phyloP scores from a whole-genome alignment of 2,113 vertebrate genomes.

The Eurystomus gularis region DNA sequence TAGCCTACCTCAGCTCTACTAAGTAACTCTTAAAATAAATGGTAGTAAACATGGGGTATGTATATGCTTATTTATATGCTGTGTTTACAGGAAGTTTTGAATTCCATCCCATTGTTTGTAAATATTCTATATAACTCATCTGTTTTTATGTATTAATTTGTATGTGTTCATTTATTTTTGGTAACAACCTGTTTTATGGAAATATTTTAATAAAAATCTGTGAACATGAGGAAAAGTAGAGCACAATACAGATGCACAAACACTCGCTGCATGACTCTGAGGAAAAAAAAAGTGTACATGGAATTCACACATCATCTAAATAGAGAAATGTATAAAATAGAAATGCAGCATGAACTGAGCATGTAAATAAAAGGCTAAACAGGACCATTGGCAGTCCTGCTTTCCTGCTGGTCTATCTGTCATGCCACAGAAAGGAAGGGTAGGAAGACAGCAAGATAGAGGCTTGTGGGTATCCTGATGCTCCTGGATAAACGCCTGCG shows the following conservation, averaged over 20 bases:
- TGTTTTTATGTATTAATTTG: conserved; percentile 74
- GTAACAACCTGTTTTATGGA: conserved; percentile 71
- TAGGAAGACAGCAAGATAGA: not conserved
- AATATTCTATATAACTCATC: conserved; percentile 73
- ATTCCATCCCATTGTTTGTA: conserved; percentile 70
- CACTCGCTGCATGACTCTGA: conserved; percentile 47
- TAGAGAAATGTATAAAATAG: not conserved
- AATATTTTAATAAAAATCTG: conserved; percentile 77
- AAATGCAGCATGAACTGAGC: not conserved
- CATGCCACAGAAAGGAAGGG: not conserved
- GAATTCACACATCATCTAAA: conserved; percentile 65
- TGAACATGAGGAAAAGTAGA: conserved; percentile 71
- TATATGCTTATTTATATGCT: conserved; percentile 52
- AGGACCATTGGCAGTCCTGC: not conserved
- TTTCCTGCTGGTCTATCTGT: not conserved
- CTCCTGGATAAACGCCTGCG: accelerated
- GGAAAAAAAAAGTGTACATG: conserved; percentile 33
- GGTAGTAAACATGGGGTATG: not conserved
- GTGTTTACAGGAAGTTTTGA: conserved; percentile 61
- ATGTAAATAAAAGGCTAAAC: not conserved
- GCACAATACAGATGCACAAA: conserved; percentile 71
- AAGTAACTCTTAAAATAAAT: conserved; percentile 40
- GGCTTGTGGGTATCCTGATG: accelerated
- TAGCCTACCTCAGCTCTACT: conserved; percentile 22
- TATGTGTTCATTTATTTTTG: conserved; percentile 72